These are phyloP conservation scores for Pelecanoides urinatrix DNA, from an alignment of 2,113 vertebrate genomes.

Conservation along the genomic window DNA sequence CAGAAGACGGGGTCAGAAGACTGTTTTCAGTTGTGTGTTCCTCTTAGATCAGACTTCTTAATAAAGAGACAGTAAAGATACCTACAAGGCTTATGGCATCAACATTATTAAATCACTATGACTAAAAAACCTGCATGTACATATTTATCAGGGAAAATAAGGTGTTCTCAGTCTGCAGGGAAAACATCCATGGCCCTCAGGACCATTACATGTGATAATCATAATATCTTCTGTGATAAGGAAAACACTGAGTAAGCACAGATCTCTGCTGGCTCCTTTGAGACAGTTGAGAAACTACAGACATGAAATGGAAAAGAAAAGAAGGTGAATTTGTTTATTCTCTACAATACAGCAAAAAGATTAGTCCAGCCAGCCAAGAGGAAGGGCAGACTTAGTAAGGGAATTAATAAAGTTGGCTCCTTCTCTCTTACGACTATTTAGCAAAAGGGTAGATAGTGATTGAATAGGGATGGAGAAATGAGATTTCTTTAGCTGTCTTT, in stretches of 20 bases:
- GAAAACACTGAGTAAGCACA: not conserved
- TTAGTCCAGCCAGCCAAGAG: not conserved
- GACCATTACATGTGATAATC: not conserved
- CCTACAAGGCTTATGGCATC: not conserved
- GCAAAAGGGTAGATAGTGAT: not conserved
- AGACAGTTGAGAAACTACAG: not conserved
- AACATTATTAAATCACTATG: not conserved
- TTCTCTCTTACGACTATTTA: slow-evolving; percentile 21
- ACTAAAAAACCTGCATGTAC: not conserved
- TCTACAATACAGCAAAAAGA: not conserved
- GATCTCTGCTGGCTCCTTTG: not conserved
- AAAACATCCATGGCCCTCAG: not conserved
- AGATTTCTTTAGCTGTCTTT: slow-evolving; percentile 12
- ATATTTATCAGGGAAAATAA: not conserved
- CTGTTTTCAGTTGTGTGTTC: not conserved
- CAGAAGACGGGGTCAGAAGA: not conserved
- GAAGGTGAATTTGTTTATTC: not conserved
- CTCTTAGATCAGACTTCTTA: not conserved
- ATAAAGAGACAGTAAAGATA: not conserved
- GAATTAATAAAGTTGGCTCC: not conserved
- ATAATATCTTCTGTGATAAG: not conserved
- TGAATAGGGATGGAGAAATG: not conserved
- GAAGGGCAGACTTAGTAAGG: not conserved
- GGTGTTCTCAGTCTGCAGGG: not conserved
- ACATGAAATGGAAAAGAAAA: not conserved